These are phyloP conservation scores for Leptobrachium leishanense DNA, from an alignment of 2,113 vertebrate genomes.

Conservation along the genomic window DNA sequence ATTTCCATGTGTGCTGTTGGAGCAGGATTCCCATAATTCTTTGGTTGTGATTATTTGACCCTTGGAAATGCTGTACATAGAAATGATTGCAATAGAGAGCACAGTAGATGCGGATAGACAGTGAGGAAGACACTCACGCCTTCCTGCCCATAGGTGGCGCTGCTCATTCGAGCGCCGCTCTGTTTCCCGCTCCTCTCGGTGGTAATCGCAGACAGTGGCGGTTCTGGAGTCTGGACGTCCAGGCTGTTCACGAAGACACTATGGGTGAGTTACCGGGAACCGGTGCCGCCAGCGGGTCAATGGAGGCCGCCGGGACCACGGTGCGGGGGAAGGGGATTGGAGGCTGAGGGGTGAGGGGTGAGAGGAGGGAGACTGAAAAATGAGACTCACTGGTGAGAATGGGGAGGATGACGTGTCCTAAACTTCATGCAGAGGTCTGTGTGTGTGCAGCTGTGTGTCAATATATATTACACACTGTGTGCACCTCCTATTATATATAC, in stretches of 20 bases:
- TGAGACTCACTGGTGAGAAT: not conserved
- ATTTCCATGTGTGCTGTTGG: too few species aligned
- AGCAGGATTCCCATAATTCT: too few species aligned
- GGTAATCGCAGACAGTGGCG: not conserved
- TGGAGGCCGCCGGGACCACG: not conserved
- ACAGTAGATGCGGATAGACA: too few species aligned
- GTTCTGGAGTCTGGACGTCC: not conserved
- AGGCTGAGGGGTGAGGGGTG: not conserved
- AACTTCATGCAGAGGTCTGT: not conserved
- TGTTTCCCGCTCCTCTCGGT: not conserved
- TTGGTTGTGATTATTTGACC: too few species aligned
- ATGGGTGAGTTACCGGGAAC: not conserved
- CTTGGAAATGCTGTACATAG: too few species aligned
- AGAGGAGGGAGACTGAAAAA: not conserved
- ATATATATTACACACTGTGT: too few species aligned
- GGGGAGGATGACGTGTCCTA: not conserved
- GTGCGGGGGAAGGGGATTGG: not conserved
- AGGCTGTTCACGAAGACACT: conserved; percentile 19
- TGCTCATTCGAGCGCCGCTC: not conserved
- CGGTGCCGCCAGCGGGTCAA: not conserved
- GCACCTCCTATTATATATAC: too few species aligned
- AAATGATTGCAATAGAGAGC: too few species aligned
- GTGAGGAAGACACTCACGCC: too few species aligned
- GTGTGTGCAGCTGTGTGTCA: too few species aligned
- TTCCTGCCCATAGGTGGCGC: not conserved